Evolutionary conservation across 2,113 vertebrate species (phyloP), one percentile per base, ranked within the genome.

Genomic region (Sarotherodon lohbergeri): DNA sequence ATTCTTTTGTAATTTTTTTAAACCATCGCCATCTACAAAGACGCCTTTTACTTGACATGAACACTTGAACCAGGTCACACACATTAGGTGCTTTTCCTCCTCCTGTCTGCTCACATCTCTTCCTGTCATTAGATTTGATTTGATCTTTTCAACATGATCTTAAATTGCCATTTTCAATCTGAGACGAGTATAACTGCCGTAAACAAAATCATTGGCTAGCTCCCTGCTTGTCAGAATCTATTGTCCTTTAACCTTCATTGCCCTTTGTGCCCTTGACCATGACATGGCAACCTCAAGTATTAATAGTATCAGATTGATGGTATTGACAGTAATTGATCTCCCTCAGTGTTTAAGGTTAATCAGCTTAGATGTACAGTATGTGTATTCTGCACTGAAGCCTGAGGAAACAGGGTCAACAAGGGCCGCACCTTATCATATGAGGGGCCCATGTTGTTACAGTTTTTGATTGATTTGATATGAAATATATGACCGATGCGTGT

Each of bases 121-220:
- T 66, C 24, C 9, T 9, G 9, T 66, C 32, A 50, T 89, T n/a
- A 8, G 36, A 86, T 57, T 19, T 10, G 52, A 39, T 10, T 10
- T 16, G 29, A 61, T 61, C 10, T 48, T 85, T 85, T 84, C 73
- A 89, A 84, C 59, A 19, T 63, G 9, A 2, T 63, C 29, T 34
- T 92, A 92, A 90, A 7, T 78, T 54, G 85, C 59, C 48, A 43
- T 46, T 84, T 86, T 82, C 2, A 24, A 81, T 76, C 46, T 57
- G 57, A 82, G 71, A 76, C 48, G 29, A 54, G 76, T 7, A 19
- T 2, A 84, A 76, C 55, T 71, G n/a, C 36, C 22, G 48, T 76
- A 50, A 82, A 80, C 17, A 29, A 34, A 68, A 46, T 56, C 54
- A 4, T 19, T 46, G 24, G 7, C 24, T 13, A 22, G 54, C 57